A percentile compares a stretch with the other conserved stretches of the same genome.
Evolutionary conservation across 2,113 vertebrate species (phyloP).

Genomic region (Chaetops frenatus): DNA sequence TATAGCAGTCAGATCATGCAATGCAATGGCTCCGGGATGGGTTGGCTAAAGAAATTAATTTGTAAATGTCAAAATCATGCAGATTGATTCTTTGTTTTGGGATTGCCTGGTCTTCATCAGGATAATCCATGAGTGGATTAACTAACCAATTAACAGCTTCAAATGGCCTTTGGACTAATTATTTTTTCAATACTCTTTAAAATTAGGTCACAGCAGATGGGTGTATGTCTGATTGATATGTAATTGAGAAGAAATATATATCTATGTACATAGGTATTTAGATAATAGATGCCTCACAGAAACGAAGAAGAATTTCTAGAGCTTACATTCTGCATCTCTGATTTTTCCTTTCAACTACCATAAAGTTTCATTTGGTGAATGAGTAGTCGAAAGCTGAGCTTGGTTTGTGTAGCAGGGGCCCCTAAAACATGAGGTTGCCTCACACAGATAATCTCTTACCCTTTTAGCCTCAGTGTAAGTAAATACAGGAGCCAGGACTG

Average conservation of each 20-base stretch:
- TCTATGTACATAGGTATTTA: background rate
- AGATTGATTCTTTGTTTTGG: background rate
- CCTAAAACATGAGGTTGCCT: background rate
- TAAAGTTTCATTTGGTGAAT: background rate
- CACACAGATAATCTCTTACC: background rate
- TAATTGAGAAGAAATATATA: background rate
- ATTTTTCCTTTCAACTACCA: background rate
- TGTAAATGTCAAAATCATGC: background rate
- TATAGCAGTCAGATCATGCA: background rate
- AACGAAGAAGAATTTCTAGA: background rate
- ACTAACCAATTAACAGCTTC: constrained; percentile 3
- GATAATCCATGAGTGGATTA: constrained; percentile 26
- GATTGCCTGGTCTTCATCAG: background rate
- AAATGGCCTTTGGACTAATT: background rate
- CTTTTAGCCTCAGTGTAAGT: background rate
- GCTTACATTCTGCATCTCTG: background rate
- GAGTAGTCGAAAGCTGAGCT: background rate
- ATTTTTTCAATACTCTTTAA: constrained; percentile 6
- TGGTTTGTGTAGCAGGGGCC: background rate
- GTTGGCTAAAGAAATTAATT: background rate
- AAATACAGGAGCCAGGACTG: background rate
- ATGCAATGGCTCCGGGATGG: background rate
- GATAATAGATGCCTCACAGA: background rate
- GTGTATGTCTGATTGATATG: background rate
- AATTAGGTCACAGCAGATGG: background rate